Evolutionary conservation across 2,797 vertebrate species (phyloP).

Genomic region (Xenopus petersii): DNA sequence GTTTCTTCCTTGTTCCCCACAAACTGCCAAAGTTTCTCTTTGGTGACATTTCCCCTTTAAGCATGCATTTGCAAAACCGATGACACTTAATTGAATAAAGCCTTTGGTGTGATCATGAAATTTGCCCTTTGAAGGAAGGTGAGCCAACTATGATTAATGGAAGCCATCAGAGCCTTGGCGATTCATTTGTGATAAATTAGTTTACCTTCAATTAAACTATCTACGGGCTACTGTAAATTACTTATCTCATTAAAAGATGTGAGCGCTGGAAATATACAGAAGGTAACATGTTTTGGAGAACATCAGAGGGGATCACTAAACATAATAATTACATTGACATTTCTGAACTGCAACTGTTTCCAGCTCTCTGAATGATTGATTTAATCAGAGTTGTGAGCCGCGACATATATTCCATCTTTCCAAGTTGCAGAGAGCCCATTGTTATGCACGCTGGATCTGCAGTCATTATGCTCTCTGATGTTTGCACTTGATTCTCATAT

Average conservation of each 20-base stretch:
- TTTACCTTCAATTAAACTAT: slow-evolving; percentile 9
- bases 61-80: not conserved
- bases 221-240: slow-evolving; percentile 3
- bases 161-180: not conserved
- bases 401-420: not conserved
- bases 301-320: slow-evolving; percentile 10
- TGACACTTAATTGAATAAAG: not conserved
- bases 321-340: slow-evolving; percentile 8
- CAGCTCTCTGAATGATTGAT: not conserved
- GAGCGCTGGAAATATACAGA: not conserved
- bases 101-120: not conserved
- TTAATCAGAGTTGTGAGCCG: not conserved
- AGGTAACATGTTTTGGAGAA: not conserved
- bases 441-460: not conserved
- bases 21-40: too few relatives aligned
- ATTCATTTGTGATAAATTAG: not conserved
- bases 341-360: slow-evolving; percentile 5
- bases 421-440: not conserved
- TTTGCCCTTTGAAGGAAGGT: not conserved
- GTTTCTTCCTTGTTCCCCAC: too few relatives aligned
- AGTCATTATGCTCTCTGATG: not conserved
- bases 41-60: too few relatives aligned
- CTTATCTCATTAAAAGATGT: slow-evolving; percentile 1
- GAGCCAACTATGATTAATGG: slow-evolving; percentile 3
- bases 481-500: not conserved